phyloP scores from a whole-genome alignment of 2,113 vertebrate genomes.

The Notiomystis cincta region DNA sequence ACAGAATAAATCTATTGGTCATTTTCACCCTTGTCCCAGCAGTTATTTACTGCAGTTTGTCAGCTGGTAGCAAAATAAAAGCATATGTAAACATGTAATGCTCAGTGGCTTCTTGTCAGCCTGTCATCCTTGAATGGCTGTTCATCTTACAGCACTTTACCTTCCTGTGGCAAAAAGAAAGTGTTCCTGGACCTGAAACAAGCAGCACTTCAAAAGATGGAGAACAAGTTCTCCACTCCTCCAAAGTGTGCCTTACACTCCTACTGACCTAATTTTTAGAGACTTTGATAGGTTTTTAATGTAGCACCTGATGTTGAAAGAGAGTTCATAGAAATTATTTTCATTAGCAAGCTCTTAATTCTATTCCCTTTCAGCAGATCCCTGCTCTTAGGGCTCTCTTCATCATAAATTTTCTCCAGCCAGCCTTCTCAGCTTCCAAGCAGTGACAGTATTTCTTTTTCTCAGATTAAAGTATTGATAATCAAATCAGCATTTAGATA shows the following conservation, averaged over 20 bases:
- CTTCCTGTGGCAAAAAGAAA: neutral
- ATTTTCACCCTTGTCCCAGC: neutral
- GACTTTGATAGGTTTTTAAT: neutral
- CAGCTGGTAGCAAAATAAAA: neutral
- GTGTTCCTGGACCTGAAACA: neutral
- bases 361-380: neutral
- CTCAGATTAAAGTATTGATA: neutral
- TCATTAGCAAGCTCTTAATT: neutral
- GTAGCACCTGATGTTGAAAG: neutral
- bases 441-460: neutral
- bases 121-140: neutral
- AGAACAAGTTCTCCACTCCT: neutral
- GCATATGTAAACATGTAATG: neutral
- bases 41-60: neutral
- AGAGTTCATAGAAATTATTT: neutral
- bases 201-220: neutral
- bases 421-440: neutral
- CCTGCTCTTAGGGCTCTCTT: neutral
- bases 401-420: neutral
- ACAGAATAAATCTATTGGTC: neutral
- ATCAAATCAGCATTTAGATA: constrained; percentile 42
- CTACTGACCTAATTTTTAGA: neutral
- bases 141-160: neutral
- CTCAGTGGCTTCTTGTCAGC: neutral
- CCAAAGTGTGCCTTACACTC: neutral